These are phyloP conservation scores for Dione juno DNA, from an alignment of 2,888 invertebrate genomes.

Conservation along the genomic window DNA sequence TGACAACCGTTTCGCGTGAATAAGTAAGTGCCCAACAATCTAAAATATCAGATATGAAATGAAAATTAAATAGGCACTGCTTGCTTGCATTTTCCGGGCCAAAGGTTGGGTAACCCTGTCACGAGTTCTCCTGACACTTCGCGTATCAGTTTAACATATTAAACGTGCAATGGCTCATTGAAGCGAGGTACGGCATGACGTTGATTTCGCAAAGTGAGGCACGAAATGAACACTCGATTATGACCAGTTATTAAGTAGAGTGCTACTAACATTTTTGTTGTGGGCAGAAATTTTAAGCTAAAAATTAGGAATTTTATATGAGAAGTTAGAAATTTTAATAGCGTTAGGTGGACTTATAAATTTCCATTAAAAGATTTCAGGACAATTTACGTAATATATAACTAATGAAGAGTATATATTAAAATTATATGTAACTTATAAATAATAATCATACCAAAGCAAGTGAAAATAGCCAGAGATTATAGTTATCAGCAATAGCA, in stretches of 20 bases:
- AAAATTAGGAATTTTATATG: too few relatives aligned
- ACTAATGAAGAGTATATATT: not conserved
- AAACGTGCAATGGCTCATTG: conserved; percentile 47
- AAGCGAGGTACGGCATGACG: conserved; percentile 43
- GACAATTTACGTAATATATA: not conserved
- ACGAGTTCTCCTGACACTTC: conserved; percentile 47
- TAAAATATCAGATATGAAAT: conserved; percentile 40
- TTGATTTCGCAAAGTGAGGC: conserved; percentile 46
- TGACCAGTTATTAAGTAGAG: conserved; percentile 29
- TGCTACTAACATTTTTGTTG: conserved; percentile 34
- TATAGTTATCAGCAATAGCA: conserved; percentile 47
- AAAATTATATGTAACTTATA: conserved; percentile 4
- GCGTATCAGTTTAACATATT: conserved; percentile 45
- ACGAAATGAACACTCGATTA: conserved; percentile 39
- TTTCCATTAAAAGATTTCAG: not conserved
- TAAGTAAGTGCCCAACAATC: conserved; percentile 34
- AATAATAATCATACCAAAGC: conserved; percentile 22
- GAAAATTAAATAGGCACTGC: conserved; percentile 44
- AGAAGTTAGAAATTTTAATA: too few relatives aligned
- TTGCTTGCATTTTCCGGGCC: conserved; percentile 46
- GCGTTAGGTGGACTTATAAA: not conserved
- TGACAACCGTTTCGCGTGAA: conserved; percentile 41
- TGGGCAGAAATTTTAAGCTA: not conserved
- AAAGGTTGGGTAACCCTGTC: conserved; percentile 48
- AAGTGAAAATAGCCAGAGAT: conserved; percentile 43